Evolutionary conservation across 2,113 vertebrate genomes (phyloP).

Genomic region (Otus sunia): DNA sequence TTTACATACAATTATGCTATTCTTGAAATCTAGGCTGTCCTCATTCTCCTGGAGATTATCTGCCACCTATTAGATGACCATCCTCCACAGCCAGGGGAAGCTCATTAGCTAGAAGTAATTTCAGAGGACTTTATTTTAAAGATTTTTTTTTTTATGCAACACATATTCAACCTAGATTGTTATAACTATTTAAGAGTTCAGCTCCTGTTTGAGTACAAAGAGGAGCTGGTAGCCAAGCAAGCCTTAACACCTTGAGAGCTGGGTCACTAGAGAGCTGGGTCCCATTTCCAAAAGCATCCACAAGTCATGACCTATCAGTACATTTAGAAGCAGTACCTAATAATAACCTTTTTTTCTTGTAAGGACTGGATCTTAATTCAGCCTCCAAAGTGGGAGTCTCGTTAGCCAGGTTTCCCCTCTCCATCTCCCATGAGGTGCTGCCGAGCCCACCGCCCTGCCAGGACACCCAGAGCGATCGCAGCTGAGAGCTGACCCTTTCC

Average conservation of each 20-base stretch:
- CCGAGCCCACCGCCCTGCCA: neutral
- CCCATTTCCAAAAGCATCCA: neutral
- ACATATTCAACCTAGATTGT: neutral
- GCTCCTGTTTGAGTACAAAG: neutral
- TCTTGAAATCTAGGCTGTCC: constrained; percentile 41
- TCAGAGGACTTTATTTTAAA: neutral
- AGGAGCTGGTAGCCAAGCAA: neutral
- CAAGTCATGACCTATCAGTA: neutral
- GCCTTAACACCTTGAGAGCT: too few species aligned
- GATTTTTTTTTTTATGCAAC: neutral
- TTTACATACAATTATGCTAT: constrained; percentile 1
- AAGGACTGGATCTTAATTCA: neutral
- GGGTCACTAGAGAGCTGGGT: neutral
- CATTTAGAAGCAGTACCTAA: neutral
- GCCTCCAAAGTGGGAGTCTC: neutral
- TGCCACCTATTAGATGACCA: neutral
- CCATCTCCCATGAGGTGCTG: neutral
- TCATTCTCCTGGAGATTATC: neutral
- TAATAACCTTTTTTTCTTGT: neutral
- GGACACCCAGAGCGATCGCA: neutral
- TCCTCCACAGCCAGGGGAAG: neutral
- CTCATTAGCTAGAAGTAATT: neutral
- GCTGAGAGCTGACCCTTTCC: neutral
- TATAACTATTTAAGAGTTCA: neutral
- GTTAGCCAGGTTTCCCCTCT: neutral